Conservation (phyloP, 2,113 vertebrate genomes). For the Oncorhynchus masou region DNA sequence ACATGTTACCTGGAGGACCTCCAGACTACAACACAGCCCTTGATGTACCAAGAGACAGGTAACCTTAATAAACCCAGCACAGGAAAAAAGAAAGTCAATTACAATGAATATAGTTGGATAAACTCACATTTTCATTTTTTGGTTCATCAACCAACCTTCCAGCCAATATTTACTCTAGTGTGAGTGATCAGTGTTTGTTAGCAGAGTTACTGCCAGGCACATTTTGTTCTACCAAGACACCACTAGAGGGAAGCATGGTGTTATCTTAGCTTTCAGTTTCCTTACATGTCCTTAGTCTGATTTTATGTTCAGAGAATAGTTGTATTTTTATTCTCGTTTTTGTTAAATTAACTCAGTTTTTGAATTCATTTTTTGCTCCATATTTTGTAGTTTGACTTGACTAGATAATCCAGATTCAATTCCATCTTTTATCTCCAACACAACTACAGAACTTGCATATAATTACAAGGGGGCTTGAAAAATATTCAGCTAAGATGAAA, state of each 20-base stretch:
- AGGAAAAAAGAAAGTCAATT: not conserved
- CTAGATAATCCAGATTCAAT: not conserved
- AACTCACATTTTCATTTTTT: not conserved
- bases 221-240: not conserved
- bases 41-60: constrained; percentile 97
- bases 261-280: not conserved
- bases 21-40: constrained; percentile 96
- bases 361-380: not conserved
- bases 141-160: not conserved
- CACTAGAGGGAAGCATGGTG: constrained; percentile 30
- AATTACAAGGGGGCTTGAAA: too few species aligned
- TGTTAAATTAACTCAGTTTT: not conserved
- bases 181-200: too few species aligned
- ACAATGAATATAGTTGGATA: not conserved
- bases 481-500: not conserved
- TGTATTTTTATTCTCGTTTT: not conserved
- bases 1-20: constrained; percentile 95
- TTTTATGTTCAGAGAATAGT: not conserved
- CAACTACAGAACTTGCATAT: too few species aligned
- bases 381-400: not conserved
- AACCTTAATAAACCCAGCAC: not conserved
- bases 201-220: not conserved
- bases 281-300: not conserved
- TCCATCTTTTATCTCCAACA: not conserved
- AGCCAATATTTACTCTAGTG: too few species aligned